Evolutionary conservation across 2,888 invertebrate genomes (phyloP), one percentile per base, ranked within the genome.

Genomic region (Omphaloscelis lunosa): DNA sequence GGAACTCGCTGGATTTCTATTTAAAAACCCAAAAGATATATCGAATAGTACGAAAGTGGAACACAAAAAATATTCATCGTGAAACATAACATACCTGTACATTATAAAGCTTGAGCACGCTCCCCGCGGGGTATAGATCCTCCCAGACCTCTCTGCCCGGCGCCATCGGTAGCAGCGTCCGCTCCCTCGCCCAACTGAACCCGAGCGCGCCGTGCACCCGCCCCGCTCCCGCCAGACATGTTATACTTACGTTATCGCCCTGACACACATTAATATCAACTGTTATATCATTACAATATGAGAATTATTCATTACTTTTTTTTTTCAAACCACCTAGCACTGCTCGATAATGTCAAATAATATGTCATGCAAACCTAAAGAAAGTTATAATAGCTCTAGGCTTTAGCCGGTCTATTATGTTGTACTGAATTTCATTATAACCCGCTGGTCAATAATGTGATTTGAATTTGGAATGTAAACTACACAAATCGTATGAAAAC

Each of bases 101-200:
- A 88, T 98, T 98, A 87, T 97, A 98, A 48, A 99, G 97, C 91
- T 98, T 98, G 11, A 99, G 95, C 75, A 99, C 98, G 90, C 98
- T 98, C 15, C 99, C 99, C 76, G 98, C 98, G 0, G 98, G 98
- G 92, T 98, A 98, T 48, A 99, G 96, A 90, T 98, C 98, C 91
- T 98, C 98, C 98, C 98, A 98, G 88, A 98, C 98, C 89, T 98
- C 98, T n/a, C 97, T 97, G 12, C 98, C 98, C 0, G 98, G 98
- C 71, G 97, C 97, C 79, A 98, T 97, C 65, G 98, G 98, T 34
- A 99, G 97, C 20, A 99, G 95, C n/a, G 97, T 97, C 75, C 97
- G 97, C 90, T 98, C 98, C 86, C 98, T 97, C 0, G 98, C 98
- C 98, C 98, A 99, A 89, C 98, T 98, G 91, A 98, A 98, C 8